Conservation (phyloP, 2,113 vertebrate genomes). For the Microcebus griseorufus region DNA sequence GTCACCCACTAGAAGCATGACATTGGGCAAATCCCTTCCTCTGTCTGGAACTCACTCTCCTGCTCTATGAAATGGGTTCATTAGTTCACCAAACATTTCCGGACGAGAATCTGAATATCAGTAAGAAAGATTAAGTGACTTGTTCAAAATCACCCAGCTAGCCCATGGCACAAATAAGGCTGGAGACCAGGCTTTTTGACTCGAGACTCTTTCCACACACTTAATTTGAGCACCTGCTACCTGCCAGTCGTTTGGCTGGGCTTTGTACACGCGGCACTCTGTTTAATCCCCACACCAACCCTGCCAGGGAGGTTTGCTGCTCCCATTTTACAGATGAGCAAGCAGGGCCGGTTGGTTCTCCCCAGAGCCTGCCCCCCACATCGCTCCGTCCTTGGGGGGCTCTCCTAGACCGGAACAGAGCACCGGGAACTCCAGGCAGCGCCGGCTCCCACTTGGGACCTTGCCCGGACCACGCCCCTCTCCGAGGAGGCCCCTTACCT, state of each 20-base stretch:
- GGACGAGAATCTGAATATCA: not conserved
- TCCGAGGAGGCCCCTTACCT: conserved; percentile 47
- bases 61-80: not conserved
- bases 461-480: not conserved
- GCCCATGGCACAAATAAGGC: not conserved
- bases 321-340: conserved; percentile 29
- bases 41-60: not conserved
- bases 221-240: not conserved
- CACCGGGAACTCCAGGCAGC: accelerated
- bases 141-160: not conserved
- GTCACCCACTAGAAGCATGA: not conserved
- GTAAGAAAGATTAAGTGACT: not conserved
- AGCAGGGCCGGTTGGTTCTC: not conserved
- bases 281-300: not conserved
- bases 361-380: not conserved
- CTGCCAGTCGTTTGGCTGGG: not conserved
- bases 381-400: not conserved
- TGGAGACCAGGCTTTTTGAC: not conserved
- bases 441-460: not conserved
- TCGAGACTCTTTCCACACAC: not conserved
- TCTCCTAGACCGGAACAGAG: accelerated
- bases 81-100: conserved; percentile 26
- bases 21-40: not conserved
- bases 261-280: not conserved
- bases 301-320: not conserved